Evolutionary conservation across 2,888 invertebrate genomes (phyloP), one percentile per base, ranked within the genome.

Genomic region (Drosophila paranaensis): DNA sequence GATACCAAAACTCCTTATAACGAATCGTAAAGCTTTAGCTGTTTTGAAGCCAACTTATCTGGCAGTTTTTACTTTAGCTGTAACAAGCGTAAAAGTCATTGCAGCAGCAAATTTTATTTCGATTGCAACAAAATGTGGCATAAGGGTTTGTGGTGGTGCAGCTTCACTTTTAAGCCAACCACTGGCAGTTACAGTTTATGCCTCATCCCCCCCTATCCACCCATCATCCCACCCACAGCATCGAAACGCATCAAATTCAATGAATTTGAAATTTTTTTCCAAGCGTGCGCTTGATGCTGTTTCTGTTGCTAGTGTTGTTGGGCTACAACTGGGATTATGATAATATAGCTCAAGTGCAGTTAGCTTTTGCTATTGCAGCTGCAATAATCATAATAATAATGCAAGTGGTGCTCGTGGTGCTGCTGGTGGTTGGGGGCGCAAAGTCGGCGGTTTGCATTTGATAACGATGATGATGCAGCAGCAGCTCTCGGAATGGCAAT

Each of bases 291-390:
- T 57, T 54, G 60, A 35, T 48, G 43, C 35, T 61, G 45, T 25
- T 16, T 56, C 30, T 42, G 53, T 43, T 70, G 51, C 20, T 61
- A 60, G 13, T 75, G 71, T 30, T 50, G 67, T 58, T 71, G 81
- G 81, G 55, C 77, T 80, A 67, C 71, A 68, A 71, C 70, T 78
- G 72, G 85, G 82, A 84, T 84, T 84, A 84, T 84, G 88, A 87
- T 84, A 84, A 84, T 84, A 74, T 81, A 72, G 84, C 88, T 84
- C 81, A 80, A 87, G 76, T 84, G 84, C 88, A 82, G 88, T 87
- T 84, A 82, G 79, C 80, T 78, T 77, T 81, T 76, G 83, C 77
- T 72, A 71, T 68, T 67, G 70, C 67, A 68, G 77, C 77, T 79
- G 86, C 82, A 78, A 80, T 82, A 80, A 80, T 87, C 78, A 82